Percentiles rank a stretch among this genome's conserved stretches.
Conservation (phyloP, 2,797 vertebrate genomes). For the Nannoperca obscura region DNA sequence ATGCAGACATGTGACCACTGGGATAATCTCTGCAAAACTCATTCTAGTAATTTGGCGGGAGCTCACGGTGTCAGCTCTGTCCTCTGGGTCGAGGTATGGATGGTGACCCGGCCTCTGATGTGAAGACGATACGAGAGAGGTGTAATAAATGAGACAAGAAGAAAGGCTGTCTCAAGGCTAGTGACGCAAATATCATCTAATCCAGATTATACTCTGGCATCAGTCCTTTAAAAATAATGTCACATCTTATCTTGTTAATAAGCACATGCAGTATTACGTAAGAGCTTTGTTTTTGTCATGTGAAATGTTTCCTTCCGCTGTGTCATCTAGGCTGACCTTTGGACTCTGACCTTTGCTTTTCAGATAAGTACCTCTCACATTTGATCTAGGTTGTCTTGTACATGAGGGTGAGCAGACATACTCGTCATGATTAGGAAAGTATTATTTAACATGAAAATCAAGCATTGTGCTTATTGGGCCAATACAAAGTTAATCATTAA, state of each 20-base stretch:
- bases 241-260: neutral
- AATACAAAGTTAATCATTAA: slow-evolving; percentile 10
- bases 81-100: slow-evolving; percentile 10
- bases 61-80: slow-evolving; percentile 19
- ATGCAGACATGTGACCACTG: neutral
- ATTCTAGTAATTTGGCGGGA: slow-evolving; percentile 15
- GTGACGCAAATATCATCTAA: slow-evolving; percentile 61
- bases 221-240: slow-evolving; percentile 54
- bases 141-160: slow-evolving; percentile 24
- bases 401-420: neutral
- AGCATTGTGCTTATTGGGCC: neutral
- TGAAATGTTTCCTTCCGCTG: slow-evolving; percentile 17
- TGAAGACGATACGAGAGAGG: slow-evolving; percentile 26
- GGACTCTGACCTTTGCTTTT: slow-evolving; percentile 36
- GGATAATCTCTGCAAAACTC: slow-evolving; percentile 18
- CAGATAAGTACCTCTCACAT: slow-evolving; percentile 13
- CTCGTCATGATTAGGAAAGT: neutral
- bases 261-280: slow-evolving; percentile 17
- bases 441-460: slow-evolving; percentile 5
- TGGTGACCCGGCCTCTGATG: neutral
- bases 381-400: slow-evolving; percentile 25
- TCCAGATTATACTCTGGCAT: slow-evolving; percentile 57
- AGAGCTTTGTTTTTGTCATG: slow-evolving; percentile 34
- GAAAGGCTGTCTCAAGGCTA: slow-evolving; percentile 28
- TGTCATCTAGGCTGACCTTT: slow-evolving; percentile 41